A percentile compares a stretch with the other conserved stretches of the same genome.
Conservation (phyloP, 2,888 invertebrate species). For the Mantis religiosa region DNA sequence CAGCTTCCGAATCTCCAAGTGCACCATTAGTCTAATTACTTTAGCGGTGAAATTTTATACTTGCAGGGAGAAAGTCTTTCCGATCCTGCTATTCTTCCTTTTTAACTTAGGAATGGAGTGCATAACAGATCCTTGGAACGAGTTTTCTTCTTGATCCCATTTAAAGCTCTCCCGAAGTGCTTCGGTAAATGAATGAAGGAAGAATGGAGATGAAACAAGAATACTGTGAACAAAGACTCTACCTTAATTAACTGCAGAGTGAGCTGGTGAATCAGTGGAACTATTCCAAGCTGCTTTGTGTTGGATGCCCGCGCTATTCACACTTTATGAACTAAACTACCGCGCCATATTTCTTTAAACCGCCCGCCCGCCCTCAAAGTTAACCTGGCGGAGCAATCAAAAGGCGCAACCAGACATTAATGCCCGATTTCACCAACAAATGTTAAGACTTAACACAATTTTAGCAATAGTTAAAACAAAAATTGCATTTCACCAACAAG, state of each 20-base stretch:
- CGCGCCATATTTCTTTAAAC: no score
- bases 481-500: no score
- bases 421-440: no score
- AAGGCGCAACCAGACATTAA: not conserved
- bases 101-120: not conserved
- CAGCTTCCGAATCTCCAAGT: not conserved
- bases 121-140: not conserved
- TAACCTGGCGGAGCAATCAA: not conserved
- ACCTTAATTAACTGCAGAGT: not conserved
- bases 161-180: not conserved
- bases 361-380: no score
- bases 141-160: not conserved
- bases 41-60: not conserved
- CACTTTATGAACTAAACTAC: not conserved
- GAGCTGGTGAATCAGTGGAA: not conserved
- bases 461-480: no score
- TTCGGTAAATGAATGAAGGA: not conserved
- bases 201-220: not conserved
- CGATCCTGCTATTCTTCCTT: not conserved
- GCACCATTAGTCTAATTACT: not conserved
- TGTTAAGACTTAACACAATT: no score
- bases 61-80: not conserved
- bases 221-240: not conserved
- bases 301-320: not conserved
- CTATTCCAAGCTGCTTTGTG: not conserved